A percentile compares a stretch with the other conserved stretches of the same genome.
Conservation (phyloP, 37 sponge, comb jelly and placozoan genomes). For the Hexactinellida sp. region DNA sequence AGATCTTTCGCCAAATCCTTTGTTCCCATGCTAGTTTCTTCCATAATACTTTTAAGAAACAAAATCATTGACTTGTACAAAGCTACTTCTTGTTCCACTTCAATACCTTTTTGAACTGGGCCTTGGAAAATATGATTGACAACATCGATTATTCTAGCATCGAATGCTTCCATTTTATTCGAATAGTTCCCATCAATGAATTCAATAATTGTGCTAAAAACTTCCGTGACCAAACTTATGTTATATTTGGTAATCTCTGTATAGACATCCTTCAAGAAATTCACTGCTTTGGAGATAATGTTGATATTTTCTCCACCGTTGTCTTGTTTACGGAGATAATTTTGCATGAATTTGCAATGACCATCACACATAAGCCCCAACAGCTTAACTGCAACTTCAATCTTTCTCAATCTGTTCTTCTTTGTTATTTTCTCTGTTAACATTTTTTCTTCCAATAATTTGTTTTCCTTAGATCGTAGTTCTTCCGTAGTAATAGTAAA, state of each 20-base stretch:
- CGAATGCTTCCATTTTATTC: not conserved
- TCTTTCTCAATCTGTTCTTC: not conserved
- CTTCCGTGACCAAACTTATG: too few species aligned
- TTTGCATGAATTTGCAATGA: constrained; percentile 39
- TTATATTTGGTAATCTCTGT: constrained; percentile 24
- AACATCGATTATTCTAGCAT: not conserved
- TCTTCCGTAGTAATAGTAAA: too few species aligned
- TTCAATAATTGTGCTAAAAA: constrained; percentile 20
- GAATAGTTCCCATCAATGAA: not conserved
- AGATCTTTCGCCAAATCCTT: constrained; percentile 17
- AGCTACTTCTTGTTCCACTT: not conserved
- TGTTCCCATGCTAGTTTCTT: constrained; percentile 25
- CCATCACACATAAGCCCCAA: constrained; percentile 62
- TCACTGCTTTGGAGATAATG: constrained; percentile 30
- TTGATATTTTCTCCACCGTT: constrained; percentile 33
- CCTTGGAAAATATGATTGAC: constrained; percentile 35
- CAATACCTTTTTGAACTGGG: not conserved
- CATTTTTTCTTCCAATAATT: too few species aligned
- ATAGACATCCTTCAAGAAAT: constrained; percentile 25
- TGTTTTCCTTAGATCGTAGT: too few species aligned
- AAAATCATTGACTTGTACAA: constrained; percentile 32
- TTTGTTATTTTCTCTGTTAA: too few species aligned
- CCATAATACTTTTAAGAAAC: constrained; percentile 35
- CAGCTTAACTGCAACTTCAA: constrained; percentile 31
- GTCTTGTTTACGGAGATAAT: constrained; percentile 44